phyloP scores from a whole-genome alignment of 2,113 vertebrate genomes.

The Octodon degus region DNA sequence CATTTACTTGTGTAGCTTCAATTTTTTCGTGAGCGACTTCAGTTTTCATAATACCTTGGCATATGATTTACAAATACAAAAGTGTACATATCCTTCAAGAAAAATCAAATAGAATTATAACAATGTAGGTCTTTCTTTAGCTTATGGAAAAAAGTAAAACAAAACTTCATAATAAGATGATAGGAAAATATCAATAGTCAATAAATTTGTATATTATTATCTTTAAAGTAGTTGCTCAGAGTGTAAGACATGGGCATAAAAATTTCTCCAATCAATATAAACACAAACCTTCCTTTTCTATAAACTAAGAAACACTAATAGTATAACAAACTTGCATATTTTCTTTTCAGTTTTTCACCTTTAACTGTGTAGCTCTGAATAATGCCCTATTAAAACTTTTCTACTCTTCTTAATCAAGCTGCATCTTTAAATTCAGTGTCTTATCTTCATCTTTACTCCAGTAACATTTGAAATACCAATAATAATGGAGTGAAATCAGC shows the following conservation, averaged over 20 bases:
- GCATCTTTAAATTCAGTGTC: slow-evolving; percentile 4
- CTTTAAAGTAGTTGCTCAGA: no score
- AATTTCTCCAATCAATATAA: no score
- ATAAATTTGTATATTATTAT: no score
- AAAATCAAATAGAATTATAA: slow-evolving; percentile 13
- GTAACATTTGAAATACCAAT: slow-evolving; percentile 1
- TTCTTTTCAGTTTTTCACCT: no score
- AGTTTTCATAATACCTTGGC: neutral
- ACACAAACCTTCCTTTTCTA: no score
- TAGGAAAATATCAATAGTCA: no score
- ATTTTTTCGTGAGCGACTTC: neutral
- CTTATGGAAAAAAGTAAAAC: no score
- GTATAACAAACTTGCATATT: no score
- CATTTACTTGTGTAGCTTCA: neutral
- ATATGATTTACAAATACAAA: neutral
- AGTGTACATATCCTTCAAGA: neutral
- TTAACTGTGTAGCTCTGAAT: neutral
- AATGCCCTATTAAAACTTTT: neutral
- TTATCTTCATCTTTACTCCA: neutral
- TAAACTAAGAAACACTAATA: no score
- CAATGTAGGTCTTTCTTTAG: no score
- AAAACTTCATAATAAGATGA: no score
- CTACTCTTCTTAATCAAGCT: neutral
- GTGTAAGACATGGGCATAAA: no score
- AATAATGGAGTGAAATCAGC: slow-evolving; percentile 6